A percentile compares a stretch with the other conserved stretches of the same genome.
Conservation (phyloP, 2,888 invertebrate genomes). For the Malachius bipustulatus region DNA sequence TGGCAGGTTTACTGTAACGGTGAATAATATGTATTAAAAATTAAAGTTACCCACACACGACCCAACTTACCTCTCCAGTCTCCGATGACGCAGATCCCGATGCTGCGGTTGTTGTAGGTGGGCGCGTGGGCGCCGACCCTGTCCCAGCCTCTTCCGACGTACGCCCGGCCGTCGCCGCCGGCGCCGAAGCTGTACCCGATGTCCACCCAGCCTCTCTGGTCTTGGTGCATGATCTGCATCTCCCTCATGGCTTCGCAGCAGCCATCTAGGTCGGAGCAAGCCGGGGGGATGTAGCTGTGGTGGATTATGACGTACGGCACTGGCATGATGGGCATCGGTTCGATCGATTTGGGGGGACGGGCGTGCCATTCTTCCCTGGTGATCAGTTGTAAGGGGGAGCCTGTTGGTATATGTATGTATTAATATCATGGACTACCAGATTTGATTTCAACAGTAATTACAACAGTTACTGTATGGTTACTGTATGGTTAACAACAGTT, state of each 20-base stretch:
- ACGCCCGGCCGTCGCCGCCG: conserved; percentile 59
- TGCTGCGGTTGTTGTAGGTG: conserved; percentile 51
- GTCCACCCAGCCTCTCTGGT: conserved; percentile 51
- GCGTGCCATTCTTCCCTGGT: conserved; percentile 50
- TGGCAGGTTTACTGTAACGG: conserved; percentile 48
- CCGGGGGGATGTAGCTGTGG: conserved; percentile 53
- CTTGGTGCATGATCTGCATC: conserved; percentile 55
- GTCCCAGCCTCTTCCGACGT: conserved; percentile 61
- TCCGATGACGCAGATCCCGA: conserved; percentile 61
- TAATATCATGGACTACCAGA: too few species aligned
- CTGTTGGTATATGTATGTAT: too few species aligned
- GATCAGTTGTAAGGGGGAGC: conserved; percentile 27
- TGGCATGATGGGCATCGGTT: conserved; percentile 43
- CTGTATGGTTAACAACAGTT: too few species aligned
- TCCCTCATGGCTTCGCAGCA: conserved; percentile 48
- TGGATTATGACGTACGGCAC: conserved; percentile 59
- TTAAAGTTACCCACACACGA: too few species aligned
- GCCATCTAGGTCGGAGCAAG: conserved; percentile 42
- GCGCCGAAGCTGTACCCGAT: conserved; percentile 61
- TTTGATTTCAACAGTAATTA: too few species aligned
- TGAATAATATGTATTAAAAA: too few species aligned
- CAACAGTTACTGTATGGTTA: too few species aligned
- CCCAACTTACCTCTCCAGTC: conserved; percentile 55
- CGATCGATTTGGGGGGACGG: conserved; percentile 35
- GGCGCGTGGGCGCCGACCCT: conserved; percentile 59